Evolutionary conservation across 1,140 invertebrate genomes (phyloP).

Genomic region (Protaetia brevitarsis): DNA sequence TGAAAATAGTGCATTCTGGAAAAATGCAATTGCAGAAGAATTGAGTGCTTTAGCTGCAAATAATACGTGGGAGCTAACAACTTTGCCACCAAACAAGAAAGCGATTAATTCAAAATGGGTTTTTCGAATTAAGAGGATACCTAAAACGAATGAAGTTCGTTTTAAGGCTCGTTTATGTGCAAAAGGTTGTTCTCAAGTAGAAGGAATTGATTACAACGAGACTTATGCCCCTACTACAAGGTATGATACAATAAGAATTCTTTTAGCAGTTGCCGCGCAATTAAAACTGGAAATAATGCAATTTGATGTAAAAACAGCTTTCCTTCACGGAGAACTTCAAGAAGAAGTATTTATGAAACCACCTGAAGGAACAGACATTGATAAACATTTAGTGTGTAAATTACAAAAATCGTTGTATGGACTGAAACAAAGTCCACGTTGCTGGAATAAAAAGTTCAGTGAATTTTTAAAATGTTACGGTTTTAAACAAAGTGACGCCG

Average conservation of each 20-base stretch:
- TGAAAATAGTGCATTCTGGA: constrained; percentile 30
- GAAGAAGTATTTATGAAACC: constrained; percentile 40
- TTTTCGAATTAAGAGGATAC: constrained; percentile 41
- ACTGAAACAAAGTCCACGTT: constrained; percentile 39
- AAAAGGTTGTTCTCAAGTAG: constrained; percentile 37
- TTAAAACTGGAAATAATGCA: constrained; percentile 35
- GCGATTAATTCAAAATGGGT: constrained; percentile 46
- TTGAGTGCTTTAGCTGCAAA: constrained; percentile 36
- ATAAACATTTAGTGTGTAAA: constrained; percentile 14
- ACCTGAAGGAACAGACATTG: constrained; percentile 40
- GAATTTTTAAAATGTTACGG: constrained; percentile 31
- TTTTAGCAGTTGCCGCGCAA: constrained; percentile 31
- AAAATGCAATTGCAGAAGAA: constrained; percentile 39
- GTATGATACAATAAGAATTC: constrained; percentile 31
- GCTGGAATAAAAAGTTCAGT: constrained; percentile 42
- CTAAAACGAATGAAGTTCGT: constrained; percentile 19
- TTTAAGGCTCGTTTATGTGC: constrained; percentile 39
- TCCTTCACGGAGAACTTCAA: constrained; percentile 39
- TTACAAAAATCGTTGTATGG: constrained; percentile 29
- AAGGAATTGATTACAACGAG: constrained; percentile 39
- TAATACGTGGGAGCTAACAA: constrained; percentile 40
- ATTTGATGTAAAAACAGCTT: constrained; percentile 39
- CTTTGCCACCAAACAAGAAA: constrained; percentile 36
- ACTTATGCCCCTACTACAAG: constrained; percentile 40
- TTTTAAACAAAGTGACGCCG: not conserved